Percentiles rank a stretch among this genome's conserved stretches.
phyloP scores from a whole-genome alignment of 2,797 vertebrate genomes.

The Linurgus olivaceus region DNA sequence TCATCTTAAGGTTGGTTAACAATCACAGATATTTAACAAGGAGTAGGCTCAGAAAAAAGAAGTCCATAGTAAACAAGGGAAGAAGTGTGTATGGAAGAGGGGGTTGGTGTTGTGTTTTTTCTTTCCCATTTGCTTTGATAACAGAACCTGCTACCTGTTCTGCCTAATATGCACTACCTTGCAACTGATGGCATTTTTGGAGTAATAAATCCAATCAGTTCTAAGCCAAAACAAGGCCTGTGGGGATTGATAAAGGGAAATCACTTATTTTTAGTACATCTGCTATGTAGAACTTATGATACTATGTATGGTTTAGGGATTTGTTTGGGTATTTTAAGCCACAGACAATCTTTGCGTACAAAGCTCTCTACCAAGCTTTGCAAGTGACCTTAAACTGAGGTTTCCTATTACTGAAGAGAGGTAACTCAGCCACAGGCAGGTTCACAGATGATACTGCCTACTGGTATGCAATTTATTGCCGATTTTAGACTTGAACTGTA shows the following conservation, averaged over 20 bases:
- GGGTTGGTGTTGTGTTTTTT: rapidly evolving
- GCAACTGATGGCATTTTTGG: background rate
- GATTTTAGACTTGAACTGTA: background rate
- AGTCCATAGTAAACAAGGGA: background rate
- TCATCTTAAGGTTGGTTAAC: background rate
- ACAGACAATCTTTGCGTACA: background rate
- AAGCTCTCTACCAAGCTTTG: background rate
- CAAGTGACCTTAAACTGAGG: background rate
- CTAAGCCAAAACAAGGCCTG: background rate
- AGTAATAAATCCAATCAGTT: background rate
- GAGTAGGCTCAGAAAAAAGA: background rate
- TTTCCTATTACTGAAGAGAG: background rate
- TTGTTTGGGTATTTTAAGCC: background rate
- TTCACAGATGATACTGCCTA: background rate
- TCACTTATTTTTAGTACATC: background rate
- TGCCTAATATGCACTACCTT: background rate
- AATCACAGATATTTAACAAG: background rate
- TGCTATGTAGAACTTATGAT: background rate
- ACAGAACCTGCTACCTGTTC: background rate
- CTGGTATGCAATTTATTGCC: background rate
- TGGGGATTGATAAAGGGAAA: background rate
- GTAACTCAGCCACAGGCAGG: background rate
- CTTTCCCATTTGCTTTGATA: background rate
- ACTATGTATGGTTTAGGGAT: background rate
- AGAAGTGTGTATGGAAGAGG: background rate